These are phyloP conservation scores for Melanerpes formicivorus DNA, from an alignment of 2,113 vertebrate genomes.

Conservation along the genomic window DNA sequence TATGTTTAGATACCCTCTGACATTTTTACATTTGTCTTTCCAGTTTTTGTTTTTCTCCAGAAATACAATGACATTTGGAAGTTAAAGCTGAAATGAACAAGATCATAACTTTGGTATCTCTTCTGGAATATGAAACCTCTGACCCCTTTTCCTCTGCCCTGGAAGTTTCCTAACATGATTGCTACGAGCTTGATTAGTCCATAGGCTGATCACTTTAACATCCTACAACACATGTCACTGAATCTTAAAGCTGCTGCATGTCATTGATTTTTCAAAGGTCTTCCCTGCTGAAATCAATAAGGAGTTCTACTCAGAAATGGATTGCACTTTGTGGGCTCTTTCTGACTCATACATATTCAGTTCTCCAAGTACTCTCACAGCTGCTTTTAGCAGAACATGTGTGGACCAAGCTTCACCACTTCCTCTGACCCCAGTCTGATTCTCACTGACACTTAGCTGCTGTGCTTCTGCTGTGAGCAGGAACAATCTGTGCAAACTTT, in stretches of 20 bases:
- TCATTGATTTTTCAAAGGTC: conserved; percentile 44
- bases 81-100: background rate
- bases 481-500: background rate
- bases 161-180: background rate
- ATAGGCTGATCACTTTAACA: background rate
- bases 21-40: background rate
- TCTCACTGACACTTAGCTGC: background rate
- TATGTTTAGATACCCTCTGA: background rate
- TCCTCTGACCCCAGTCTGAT: background rate
- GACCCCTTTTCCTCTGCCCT: background rate
- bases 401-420: background rate
- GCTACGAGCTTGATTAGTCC: background rate
- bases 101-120: background rate
- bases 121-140: background rate
- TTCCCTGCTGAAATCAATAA: conserved; percentile 47
- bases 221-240: background rate
- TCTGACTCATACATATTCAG: background rate
- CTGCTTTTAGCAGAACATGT: background rate
- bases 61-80: background rate
- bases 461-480: fast-evolving
- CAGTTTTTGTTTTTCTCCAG: background rate
- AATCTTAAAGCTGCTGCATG: conserved; percentile 8
- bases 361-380: background rate
- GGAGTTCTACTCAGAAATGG: conserved; percentile 31
- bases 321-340: conserved; percentile 7